A percentile compares a stretch with the other conserved stretches of the same genome.
These are phyloP conservation scores for Microchrysa polita DNA, from an alignment of 2,888 invertebrate species.

Conservation along the genomic window DNA sequence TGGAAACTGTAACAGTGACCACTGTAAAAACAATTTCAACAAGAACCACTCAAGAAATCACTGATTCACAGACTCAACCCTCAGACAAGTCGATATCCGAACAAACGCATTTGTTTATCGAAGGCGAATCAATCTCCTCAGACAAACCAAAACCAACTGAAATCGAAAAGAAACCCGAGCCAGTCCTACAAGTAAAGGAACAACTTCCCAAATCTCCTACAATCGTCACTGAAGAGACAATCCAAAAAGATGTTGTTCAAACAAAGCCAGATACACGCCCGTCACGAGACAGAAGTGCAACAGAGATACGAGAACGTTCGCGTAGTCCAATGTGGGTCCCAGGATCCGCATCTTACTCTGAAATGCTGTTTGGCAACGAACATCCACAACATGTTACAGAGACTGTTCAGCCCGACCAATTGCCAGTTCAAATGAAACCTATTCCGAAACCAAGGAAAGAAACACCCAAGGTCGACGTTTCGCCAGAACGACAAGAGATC, in stretches of 20 bases:
- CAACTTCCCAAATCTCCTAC: too few relatives aligned
- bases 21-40: too few relatives aligned
- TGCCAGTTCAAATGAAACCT: neutral
- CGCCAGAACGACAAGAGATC: neutral
- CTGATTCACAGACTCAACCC: too few relatives aligned
- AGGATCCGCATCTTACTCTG: slow-evolving; percentile 81
- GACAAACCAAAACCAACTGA: too few relatives aligned
- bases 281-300: too few relatives aligned
- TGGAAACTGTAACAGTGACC: too few relatives aligned
- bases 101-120: neutral
- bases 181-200: too few relatives aligned
- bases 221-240: too few relatives aligned
- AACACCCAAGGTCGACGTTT: neutral
- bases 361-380: slow-evolving; percentile 75
- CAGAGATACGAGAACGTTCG: slow-evolving; percentile 65
- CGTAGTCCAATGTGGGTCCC: slow-evolving; percentile 80
- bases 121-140: neutral
- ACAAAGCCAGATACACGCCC: too few relatives aligned
- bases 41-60: too few relatives aligned
- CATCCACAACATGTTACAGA: neutral
- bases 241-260: too few relatives aligned
- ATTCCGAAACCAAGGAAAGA: neutral
- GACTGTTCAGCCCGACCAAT: neutral
- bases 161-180: too few relatives aligned
- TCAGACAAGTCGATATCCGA: neutral